A percentile compares a stretch with the other conserved stretches of the same genome.
Conservation (phyloP, 1,140 invertebrate species). For the Brachionus manjavacas region DNA sequence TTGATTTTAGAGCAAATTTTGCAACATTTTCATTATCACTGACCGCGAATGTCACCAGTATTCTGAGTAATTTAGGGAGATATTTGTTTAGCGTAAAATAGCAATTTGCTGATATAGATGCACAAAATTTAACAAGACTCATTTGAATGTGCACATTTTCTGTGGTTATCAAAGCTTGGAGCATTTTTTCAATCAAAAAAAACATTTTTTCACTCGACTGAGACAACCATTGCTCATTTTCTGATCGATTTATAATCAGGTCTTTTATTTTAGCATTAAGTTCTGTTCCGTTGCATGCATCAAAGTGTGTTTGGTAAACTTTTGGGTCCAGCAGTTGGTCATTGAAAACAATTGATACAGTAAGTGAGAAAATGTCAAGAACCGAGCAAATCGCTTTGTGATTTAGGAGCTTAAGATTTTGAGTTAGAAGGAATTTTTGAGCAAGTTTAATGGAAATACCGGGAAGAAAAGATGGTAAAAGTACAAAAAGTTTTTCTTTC, state of each 20-base stretch:
- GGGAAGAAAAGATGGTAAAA: conserved; percentile 19
- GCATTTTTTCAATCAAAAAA: conserved; percentile 18
- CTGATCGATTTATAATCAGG: neutral
- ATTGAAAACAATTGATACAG: conserved; percentile 4
- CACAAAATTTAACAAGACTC: neutral
- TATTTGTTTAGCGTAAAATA: conserved; percentile 33
- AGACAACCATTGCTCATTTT: neutral
- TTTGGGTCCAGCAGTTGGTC: neutral
- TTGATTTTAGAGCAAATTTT: neutral
- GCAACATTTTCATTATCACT: neutral
- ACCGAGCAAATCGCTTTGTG: neutral
- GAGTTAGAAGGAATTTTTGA: neutral
- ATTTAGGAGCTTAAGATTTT: conserved; percentile 3
- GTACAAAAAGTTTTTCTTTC: neutral
- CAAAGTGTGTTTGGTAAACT: neutral
- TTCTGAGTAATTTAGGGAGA: neutral
- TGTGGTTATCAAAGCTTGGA: neutral
- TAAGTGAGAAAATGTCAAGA: neutral
- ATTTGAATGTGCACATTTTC: conserved; percentile 8
- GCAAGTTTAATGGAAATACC: conserved; percentile 8
- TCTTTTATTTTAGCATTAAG: neutral
- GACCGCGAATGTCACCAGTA: neutral
- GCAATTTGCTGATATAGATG: neutral
- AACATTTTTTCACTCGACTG: conserved; percentile 29
- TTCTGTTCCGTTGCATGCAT: neutral